Evolutionary conservation across 2,113 vertebrate species (phyloP).

Genomic region (Dipodomys spectabilis): DNA sequence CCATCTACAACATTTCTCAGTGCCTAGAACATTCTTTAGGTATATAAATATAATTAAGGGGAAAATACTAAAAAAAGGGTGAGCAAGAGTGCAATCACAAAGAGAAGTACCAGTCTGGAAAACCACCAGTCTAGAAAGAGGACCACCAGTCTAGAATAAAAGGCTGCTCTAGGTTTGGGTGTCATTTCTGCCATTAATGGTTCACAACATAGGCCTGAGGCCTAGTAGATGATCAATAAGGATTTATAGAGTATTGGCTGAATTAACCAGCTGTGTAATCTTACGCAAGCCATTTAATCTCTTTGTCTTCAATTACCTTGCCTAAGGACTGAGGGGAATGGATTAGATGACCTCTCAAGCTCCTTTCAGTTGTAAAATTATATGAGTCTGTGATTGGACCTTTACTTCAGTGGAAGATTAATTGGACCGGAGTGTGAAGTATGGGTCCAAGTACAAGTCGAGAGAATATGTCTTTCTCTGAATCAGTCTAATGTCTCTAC

Average conservation of each 20-base stretch:
- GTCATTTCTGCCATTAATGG: not conserved
- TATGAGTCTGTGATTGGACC: slow-evolving; percentile 61
- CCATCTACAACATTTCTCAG: not conserved
- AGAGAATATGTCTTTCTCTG: slow-evolving; percentile 4
- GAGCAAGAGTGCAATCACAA: too few species aligned
- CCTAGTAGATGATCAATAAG: slow-evolving; percentile 57
- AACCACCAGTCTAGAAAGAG: not conserved
- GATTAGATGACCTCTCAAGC: slow-evolving; percentile 53
- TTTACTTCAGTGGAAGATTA: slow-evolving; percentile 58
- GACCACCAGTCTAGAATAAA: not conserved
- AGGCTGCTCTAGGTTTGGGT: not conserved
- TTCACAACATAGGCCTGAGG: not conserved
- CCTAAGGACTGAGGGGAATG: slow-evolving; percentile 34
- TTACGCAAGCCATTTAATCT: slow-evolving; percentile 53
- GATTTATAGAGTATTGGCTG: slow-evolving; percentile 54
- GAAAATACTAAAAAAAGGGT: not conserved
- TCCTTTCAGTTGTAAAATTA: slow-evolving; percentile 59
- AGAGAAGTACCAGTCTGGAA: not conserved
- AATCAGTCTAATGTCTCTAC: not conserved
- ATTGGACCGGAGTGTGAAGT: slow-evolving; percentile 61
- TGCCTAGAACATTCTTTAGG: not conserved
- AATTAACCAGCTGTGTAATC: slow-evolving; percentile 57
- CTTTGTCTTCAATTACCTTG: slow-evolving; percentile 53
- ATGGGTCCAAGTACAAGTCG: slow-evolving; percentile 16
- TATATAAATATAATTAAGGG: fast-evolving